These are phyloP conservation scores for Decapterus maruadsi DNA, from an alignment of 2,797 vertebrate genomes.

Conservation along the genomic window DNA sequence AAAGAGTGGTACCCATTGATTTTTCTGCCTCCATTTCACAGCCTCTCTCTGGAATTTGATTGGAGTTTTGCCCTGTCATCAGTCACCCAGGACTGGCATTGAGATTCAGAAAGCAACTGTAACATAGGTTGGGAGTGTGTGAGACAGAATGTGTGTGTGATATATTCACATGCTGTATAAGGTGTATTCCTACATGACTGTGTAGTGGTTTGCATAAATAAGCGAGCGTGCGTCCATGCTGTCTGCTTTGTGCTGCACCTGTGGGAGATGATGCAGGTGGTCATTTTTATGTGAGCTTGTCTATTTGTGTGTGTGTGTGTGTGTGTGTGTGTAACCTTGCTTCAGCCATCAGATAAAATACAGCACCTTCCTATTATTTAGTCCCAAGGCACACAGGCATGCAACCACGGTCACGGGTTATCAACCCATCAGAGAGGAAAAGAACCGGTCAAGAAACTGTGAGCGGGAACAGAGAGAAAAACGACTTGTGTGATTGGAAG, in stretches of 20 bases:
- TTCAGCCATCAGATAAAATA: constrained; percentile 20
- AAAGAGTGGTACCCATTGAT: constrained; percentile 3
- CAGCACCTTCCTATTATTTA: constrained; percentile 26
- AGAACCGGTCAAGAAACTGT: neutral
- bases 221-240: neutral
- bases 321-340: neutral
- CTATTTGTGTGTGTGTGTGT: neutral
- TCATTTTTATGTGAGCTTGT: neutral
- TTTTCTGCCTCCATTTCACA: constrained; percentile 27
- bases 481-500: neutral
- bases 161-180: neutral
- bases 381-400: constrained; percentile 6
- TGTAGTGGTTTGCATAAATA: neutral
- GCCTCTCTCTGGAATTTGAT: constrained; percentile 37
- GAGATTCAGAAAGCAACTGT: constrained; percentile 8
- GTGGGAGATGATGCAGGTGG: constrained; percentile 27
- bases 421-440: constrained; percentile 5
- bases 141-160: neutral
- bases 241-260: neutral
- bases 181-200: neutral
- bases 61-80: constrained; percentile 7
- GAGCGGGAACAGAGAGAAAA: neutral
- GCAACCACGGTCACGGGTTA: constrained; percentile 8
- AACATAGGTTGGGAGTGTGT: neutral
- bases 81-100: neutral